Evolutionary conservation across 2,888 invertebrate genomes (phyloP), one percentile per base, ranked within the genome.

Genomic region (Troglohyphantes excavatus): DNA sequence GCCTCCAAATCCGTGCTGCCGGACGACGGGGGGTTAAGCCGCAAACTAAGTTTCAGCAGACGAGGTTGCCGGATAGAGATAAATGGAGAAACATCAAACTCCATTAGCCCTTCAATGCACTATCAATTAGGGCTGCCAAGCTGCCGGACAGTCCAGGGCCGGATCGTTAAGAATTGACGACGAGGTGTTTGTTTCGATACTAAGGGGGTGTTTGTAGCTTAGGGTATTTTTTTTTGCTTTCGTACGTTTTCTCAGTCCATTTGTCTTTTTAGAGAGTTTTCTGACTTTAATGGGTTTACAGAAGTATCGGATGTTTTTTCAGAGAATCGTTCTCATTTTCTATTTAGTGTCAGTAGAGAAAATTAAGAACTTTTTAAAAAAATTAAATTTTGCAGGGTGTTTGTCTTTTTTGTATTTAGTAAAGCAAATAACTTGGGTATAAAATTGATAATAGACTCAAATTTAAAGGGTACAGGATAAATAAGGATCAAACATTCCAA

Each of bases 61-160:
- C 79, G 21, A 61, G 11, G 63, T 65, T 27, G 39, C 46, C 79
- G 26, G 65, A 79, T 65, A 65, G 23, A 67, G 67, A 79, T 26
- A 79, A 79, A 79, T 65, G 27, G 21, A 46, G 39, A 43, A 9
- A 65, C 67, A 79, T 79, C 79, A 65, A 79, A 79, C 79, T 79
- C 67, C 67, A 79, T 79, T 79, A 79, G 79, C 21, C 9, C 27
- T 27, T 46, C 65, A 65, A 63, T 46, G 46, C 65, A 23, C 67
- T 65, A 79, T 79, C 79, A 79, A 79, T 79, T 79, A 79, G 79
- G 27, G 9, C 21, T 21, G 61, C 3, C 75, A n/a, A 19, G 26
- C 11, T 27, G 59, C 76, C 76, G 61, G 19, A 61, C 33, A 21
- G 21, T 17, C 11, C 26, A 19, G 3, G 43, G 70, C 23, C 63